Conservation (phyloP, 1,140 invertebrate species). For the Drosophila asahinai region DNA sequence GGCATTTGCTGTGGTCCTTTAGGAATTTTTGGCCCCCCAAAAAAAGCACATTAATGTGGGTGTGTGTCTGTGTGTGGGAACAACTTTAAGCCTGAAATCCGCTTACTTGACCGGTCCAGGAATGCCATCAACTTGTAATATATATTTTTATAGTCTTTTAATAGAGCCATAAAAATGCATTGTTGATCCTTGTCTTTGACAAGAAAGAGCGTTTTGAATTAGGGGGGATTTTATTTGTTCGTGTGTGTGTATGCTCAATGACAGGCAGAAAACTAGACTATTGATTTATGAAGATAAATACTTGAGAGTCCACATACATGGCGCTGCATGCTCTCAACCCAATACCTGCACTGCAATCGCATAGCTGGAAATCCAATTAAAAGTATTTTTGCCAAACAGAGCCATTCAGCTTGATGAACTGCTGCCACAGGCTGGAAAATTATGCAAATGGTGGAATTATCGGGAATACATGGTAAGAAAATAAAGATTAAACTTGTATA, state of each 20-base stretch:
- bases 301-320: background rate
- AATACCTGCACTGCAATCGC: background rate
- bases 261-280: conserved; percentile 11
- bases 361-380: conserved; percentile 42
- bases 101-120: conserved; percentile 17
- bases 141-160: conserved; percentile 30
- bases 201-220: conserved; percentile 18
- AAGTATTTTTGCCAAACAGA: conserved; percentile 15
- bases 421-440: conserved; percentile 7
- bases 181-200: conserved; percentile 11
- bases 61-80: background rate
- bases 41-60: conserved; percentile 4
- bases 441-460: conserved; percentile 10
- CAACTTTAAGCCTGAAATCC: conserved; percentile 39
- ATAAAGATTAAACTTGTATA: background rate
- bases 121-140: conserved; percentile 29
- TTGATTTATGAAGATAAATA: conserved; percentile 24
- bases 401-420: conserved; percentile 32
- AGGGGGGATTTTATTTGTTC: conserved; percentile 24
- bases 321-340: background rate
- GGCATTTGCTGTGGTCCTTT: conserved; percentile 31
- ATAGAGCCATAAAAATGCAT: conserved; percentile 42
- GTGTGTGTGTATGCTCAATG: background rate
- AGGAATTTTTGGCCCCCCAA: conserved; percentile 13
- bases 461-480: background rate